Base-by-base conservation (phyloP, 2,113 vertebrate genomes). In the Talpa occidentalis region DNA sequence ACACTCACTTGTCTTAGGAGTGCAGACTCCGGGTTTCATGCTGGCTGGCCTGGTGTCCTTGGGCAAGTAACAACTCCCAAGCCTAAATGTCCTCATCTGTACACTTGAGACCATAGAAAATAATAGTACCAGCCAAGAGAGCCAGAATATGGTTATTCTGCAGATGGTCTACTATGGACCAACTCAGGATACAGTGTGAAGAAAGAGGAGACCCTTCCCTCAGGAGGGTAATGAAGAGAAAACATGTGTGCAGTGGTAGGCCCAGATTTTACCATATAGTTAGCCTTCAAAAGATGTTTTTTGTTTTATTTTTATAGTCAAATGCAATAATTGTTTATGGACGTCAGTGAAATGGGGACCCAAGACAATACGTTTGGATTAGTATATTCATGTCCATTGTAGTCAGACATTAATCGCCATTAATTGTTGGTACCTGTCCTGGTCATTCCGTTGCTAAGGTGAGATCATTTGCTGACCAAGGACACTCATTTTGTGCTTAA, bases 401-500 rank as follows among this genome's bases (percentile, higher is more conserved):
- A n/a, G 17, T 52, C 64, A 94, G 37, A n/a, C 37, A 52, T 40
- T 79, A 83, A 37, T 83, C 77, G 40, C 10, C 16, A 21, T 80
- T 77, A 19, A 74, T 64, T 92, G 37, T 52, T 74, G 84, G 22
- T 26, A 88, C 15, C 56, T 79, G 44, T 70, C n/a, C 47, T 72
- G 40, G n/a, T 60, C 52, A 40, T 94, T 32, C 54, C 40, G 47
- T 59, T 52, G 69, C n/a, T 81, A 52, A 93, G 59, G 22, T 93
- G 60, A 64, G 24, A 40, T 76, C 44, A 49, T 1, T 67, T 77
- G 24, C 60, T 42, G 35, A 72, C 54, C 42, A 70, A 88, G 47
- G 56, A 40, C 49, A 91, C 14, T 79, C 40, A 76, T 90, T 93
- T 96, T 84, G 32, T 88, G 24, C 37, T 77, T 88, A 72, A 91